Conservation (phyloP, 2,888 invertebrate species). For the Diarsia mendica region DNA sequence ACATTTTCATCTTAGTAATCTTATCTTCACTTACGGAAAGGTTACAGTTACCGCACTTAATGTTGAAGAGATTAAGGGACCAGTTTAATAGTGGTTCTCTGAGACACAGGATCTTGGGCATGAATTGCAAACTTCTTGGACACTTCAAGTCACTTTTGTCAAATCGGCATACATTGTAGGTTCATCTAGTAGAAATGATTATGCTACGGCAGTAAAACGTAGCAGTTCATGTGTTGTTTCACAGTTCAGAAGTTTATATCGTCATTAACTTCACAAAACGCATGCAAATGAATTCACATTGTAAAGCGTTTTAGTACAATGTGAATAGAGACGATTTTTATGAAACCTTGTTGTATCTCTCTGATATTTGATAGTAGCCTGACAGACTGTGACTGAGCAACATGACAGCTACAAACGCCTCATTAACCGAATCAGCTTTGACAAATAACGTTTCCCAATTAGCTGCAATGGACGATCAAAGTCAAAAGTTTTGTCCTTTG, state of each 20-base stretch:
- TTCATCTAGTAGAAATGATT: not conserved
- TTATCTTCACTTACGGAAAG: conserved; percentile 17
- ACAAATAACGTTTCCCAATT: conserved; percentile 70
- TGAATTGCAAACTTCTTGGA: conserved; percentile 6
- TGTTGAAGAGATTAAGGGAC: conserved; percentile 2
- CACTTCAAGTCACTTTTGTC: conserved; percentile 7
- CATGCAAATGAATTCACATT: conserved; percentile 45
- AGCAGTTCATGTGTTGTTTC: conserved; percentile 32
- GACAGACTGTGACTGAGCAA: conserved; percentile 41
- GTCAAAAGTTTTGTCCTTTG: conserved; percentile 66
- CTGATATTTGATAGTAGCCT: conserved; percentile 55
- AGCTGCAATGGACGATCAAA: conserved; percentile 69
- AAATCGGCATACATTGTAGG: not conserved
- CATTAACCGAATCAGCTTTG: conserved; percentile 68
- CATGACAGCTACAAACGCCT: conserved; percentile 60
- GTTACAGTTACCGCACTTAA: conserved; percentile 11
- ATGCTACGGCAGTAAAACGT: conserved; percentile 15
- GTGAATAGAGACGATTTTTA: conserved; percentile 50
- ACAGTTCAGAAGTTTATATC: conserved; percentile 42
- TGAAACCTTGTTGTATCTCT: conserved; percentile 26
- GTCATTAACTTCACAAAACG: conserved; percentile 47
- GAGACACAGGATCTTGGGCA: not conserved
- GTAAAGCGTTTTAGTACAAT: conserved; percentile 31
- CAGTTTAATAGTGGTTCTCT: not conserved
- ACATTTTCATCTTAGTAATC: conserved; percentile 22